A percentile compares a stretch with the other conserved stretches of the same genome.
phyloP scores from a whole-genome alignment of 2,888 invertebrate species.

The Exephanes ischioxanthus region DNA sequence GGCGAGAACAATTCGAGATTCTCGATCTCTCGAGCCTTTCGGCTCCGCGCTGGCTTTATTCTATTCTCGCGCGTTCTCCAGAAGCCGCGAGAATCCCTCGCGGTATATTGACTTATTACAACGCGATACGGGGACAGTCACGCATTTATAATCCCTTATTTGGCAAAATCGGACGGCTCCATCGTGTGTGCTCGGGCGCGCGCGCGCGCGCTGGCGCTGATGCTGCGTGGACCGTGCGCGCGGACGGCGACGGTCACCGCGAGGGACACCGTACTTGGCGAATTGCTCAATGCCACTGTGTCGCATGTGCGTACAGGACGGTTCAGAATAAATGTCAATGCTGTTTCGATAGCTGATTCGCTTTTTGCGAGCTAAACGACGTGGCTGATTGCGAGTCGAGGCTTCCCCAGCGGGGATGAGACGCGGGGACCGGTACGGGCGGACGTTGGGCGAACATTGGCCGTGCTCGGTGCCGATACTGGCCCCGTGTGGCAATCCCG shows the following conservation, averaged over 20 bases:
- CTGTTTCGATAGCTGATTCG: background rate
- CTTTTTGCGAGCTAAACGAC: background rate
- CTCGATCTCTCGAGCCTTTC: constrained; percentile 45
- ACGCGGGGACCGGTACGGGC: too few relatives aligned
- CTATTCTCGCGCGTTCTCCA: constrained; percentile 57
- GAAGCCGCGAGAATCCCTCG: constrained; percentile 58
- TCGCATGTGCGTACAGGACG: constrained; percentile 35
- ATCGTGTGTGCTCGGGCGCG: constrained; percentile 68
- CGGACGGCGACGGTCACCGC: constrained; percentile 61
- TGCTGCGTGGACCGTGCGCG: constrained; percentile 33
- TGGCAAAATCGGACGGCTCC: constrained; percentile 83
- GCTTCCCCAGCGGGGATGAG: too few relatives aligned
- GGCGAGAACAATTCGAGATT: constrained; percentile 54
- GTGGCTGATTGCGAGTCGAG: too few relatives aligned
- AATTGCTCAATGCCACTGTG: constrained; percentile 80
- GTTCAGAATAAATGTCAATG: constrained; percentile 16
- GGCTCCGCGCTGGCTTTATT: constrained; percentile 46
- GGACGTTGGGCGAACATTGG: too few relatives aligned
- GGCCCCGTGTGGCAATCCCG: too few relatives aligned
- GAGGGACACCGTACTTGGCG: constrained; percentile 78
- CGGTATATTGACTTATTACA: constrained; percentile 81
- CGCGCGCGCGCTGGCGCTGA: constrained; percentile 2
- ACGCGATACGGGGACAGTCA: constrained; percentile 74
- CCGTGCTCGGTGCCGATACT: too few relatives aligned
- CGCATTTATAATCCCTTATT: constrained; percentile 82